Percentiles rank a stretch among this genome's conserved stretches.
Conservation (phyloP, 2,797 vertebrate species). For the Amblyopsis hoosieri region DNA sequence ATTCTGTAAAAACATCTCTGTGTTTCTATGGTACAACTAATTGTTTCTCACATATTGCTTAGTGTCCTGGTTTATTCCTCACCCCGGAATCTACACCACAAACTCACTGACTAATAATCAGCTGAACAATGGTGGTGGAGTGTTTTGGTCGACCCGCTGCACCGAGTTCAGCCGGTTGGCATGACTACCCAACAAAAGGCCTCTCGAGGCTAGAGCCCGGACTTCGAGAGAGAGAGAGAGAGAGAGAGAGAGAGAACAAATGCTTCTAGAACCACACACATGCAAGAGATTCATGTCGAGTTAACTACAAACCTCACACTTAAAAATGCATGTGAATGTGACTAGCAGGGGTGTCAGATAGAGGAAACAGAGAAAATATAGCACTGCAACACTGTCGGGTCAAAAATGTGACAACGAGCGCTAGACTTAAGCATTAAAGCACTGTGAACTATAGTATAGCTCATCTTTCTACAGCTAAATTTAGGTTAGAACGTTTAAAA, state of each 20-base stretch:
- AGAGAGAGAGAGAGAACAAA: not conserved
- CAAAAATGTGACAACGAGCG: no score
- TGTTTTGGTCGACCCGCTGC: conserved; percentile 3
- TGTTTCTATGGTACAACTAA: no score
- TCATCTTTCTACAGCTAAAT: no score
- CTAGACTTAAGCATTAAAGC: not conserved
- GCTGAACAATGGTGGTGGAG: conserved; percentile 4
- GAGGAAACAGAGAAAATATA: not conserved
- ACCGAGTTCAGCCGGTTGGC: conserved; percentile 10
- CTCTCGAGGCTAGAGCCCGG: not conserved
- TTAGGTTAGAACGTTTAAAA: no score
- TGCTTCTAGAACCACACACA: conserved; percentile 23
- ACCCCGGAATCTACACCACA: not conserved
- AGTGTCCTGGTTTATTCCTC: not conserved
- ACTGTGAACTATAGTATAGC: no score
- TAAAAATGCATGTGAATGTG: not conserved
- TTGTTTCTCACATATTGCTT: no score
- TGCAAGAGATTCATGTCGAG: conserved; percentile 14
- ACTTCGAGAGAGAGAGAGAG: not conserved
- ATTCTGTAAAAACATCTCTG: no score
- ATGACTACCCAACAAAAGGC: conserved; percentile 21
- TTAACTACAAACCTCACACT: conserved; percentile 3
- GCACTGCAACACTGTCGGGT: not conserved
- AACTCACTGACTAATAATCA: not conserved
- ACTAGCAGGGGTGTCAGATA: not conserved